A percentile compares a stretch with the other conserved stretches of the same genome.
These are phyloP conservation scores for Nyctibius bracteatus DNA, from an alignment of 2,113 vertebrate species.

Conservation along the genomic window DNA sequence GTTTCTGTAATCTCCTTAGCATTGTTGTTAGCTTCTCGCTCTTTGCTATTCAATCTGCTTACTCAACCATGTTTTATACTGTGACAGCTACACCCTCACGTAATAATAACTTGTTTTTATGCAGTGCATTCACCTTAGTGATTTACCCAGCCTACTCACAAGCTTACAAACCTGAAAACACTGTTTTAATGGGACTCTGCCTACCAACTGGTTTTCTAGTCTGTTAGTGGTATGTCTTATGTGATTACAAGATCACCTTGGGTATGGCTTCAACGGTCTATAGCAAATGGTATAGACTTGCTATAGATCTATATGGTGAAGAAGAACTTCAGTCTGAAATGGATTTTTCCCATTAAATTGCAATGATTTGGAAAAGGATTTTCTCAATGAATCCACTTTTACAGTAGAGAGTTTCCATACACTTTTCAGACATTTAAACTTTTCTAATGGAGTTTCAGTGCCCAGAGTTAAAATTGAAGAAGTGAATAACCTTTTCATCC, in stretches of 20 bases:
- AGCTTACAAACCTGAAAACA: background rate
- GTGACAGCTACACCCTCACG: constrained; percentile 33
- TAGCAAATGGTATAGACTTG: background rate
- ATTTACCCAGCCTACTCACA: constrained; percentile 33
- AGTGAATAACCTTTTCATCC: background rate
- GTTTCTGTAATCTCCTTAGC: background rate
- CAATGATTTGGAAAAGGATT: background rate
- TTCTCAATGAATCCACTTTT: background rate
- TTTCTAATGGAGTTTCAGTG: background rate
- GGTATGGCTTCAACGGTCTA: background rate
- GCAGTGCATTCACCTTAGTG: background rate
- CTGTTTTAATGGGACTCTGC: background rate
- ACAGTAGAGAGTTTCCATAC: background rate
- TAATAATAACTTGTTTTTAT: constrained; percentile 26
- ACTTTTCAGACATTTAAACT: background rate
- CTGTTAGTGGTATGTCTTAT: background rate
- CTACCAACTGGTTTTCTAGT: background rate
- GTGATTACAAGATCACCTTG: background rate
- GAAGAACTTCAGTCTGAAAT: background rate
- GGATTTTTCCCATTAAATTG: background rate
- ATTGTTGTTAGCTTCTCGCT: background rate
- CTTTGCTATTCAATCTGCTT: background rate
- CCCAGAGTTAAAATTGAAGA: background rate
- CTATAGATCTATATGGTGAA: background rate
- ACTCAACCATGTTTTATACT: constrained; percentile 41